Conservation (phyloP, 2,113 vertebrate species). For the Lynx canadensis region DNA sequence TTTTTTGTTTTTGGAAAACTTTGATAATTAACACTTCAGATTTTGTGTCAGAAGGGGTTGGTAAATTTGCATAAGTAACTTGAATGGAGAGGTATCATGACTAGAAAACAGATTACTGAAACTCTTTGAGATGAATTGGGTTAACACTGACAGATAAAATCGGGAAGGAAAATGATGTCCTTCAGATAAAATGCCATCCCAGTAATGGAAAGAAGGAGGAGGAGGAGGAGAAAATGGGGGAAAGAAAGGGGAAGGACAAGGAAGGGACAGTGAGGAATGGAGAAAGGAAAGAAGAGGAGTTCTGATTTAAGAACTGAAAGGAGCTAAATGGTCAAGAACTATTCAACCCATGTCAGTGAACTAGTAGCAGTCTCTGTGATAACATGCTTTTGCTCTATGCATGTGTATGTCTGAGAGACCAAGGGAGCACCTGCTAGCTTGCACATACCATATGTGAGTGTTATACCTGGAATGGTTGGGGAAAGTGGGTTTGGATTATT, state of each 20-base stretch:
- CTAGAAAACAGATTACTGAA: too few species aligned
- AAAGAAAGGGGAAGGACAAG: neutral
- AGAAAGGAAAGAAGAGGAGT: neutral
- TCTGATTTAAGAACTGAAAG: neutral
- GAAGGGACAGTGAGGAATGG: neutral
- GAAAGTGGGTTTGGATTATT: neutral
- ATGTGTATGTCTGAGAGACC: neutral
- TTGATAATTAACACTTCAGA: neutral
- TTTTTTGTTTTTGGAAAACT: neutral
- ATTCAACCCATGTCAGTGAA: neutral
- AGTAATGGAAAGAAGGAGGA: neutral
- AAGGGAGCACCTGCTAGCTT: neutral
- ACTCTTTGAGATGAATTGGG: neutral
- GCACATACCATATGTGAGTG: rapidly evolving
- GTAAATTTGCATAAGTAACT: neutral
- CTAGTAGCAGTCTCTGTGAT: neutral
- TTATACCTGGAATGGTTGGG: neutral
- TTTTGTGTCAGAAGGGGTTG: neutral
- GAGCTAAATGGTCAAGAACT: neutral
- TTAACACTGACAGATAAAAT: neutral
- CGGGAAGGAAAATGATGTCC: neutral
- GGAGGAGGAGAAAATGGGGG: neutral
- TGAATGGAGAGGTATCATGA: neutral
- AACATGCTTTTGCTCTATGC: neutral
- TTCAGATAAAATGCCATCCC: neutral